Conservation (phyloP, 2,797 vertebrate genomes). For the Chelonia mydas region DNA sequence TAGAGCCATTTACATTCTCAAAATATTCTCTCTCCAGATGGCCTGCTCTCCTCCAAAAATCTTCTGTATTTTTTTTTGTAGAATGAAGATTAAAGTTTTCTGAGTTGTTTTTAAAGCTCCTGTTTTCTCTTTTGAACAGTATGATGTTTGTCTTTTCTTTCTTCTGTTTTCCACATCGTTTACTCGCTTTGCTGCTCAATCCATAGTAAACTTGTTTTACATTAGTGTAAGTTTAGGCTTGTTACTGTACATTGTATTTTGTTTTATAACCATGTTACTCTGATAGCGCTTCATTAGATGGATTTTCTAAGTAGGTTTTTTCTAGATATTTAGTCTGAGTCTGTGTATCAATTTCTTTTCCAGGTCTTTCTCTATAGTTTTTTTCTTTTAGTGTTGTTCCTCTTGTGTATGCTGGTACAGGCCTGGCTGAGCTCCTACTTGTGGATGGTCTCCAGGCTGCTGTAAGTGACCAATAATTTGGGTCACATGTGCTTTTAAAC, state of each 20-base stretch:
- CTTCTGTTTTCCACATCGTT: not conserved
- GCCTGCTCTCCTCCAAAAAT: not conserved
- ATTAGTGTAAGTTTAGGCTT: not conserved
- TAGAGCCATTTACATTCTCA: not conserved
- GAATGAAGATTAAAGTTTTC: no score
- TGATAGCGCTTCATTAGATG: not conserved
- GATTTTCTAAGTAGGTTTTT: not conserved
- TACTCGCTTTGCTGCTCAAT: not conserved
- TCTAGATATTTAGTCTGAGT: constrained; percentile 2
- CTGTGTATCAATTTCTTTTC: constrained; percentile 63
- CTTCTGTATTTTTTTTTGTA: not conserved
- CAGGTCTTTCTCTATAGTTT: constrained; percentile 61
- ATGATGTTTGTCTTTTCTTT: not conserved
- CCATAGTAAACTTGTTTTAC: not conserved
- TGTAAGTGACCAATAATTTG: not conserved
- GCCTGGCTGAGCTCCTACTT: not conserved
- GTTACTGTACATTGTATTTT: not conserved
- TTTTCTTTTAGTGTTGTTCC: constrained; percentile 61
- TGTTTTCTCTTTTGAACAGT: not conserved
- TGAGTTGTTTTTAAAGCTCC: not conserved
- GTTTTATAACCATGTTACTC: not conserved
- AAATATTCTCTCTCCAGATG: not conserved
- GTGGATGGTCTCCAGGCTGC: not conserved
- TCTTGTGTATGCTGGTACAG: not conserved
- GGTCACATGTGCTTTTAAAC: not conserved